Evolutionary conservation across 2,113 vertebrate genomes (phyloP).

Genomic region (Theropithecus gelada): DNA sequence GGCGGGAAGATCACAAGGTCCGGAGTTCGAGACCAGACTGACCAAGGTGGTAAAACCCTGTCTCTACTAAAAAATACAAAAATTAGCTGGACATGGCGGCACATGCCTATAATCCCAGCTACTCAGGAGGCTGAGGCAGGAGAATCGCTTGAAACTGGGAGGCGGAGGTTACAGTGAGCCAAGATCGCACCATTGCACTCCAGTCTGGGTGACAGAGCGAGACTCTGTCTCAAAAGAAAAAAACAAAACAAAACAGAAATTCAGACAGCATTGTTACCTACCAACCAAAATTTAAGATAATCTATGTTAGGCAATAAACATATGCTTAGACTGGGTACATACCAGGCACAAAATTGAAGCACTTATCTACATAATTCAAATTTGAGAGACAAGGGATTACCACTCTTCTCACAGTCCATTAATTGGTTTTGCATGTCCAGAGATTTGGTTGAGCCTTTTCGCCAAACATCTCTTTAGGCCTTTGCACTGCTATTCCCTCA

Average conservation of each 20-base stretch:
- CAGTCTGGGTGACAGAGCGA: too few species aligned
- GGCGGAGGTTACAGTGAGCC: too few species aligned
- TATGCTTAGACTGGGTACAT: not conserved
- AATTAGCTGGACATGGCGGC: too few species aligned
- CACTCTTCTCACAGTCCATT: not conserved
- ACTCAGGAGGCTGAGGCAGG: too few species aligned
- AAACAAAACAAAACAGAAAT: not conserved
- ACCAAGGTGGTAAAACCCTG: too few species aligned
- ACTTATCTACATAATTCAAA: not conserved
- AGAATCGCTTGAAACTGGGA: too few species aligned
- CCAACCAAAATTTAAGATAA: not conserved
- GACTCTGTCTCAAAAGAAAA: too few species aligned
- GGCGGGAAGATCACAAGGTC: too few species aligned
- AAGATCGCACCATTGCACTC: too few species aligned
- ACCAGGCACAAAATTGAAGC: not conserved
- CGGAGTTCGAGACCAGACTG: too few species aligned
- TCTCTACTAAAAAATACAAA: too few species aligned
- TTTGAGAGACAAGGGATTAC: not conserved
- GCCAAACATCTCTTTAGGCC: not conserved
- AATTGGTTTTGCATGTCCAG: not conserved
- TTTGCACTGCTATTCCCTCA: not conserved
- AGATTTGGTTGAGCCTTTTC: not conserved
- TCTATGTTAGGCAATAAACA: not conserved
- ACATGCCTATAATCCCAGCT: too few species aligned
- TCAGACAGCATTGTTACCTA: not conserved